Evolutionary conservation across 1,140 invertebrate species (phyloP), one percentile per base, ranked within the genome.

Genomic region (Battus philenor): DNA sequence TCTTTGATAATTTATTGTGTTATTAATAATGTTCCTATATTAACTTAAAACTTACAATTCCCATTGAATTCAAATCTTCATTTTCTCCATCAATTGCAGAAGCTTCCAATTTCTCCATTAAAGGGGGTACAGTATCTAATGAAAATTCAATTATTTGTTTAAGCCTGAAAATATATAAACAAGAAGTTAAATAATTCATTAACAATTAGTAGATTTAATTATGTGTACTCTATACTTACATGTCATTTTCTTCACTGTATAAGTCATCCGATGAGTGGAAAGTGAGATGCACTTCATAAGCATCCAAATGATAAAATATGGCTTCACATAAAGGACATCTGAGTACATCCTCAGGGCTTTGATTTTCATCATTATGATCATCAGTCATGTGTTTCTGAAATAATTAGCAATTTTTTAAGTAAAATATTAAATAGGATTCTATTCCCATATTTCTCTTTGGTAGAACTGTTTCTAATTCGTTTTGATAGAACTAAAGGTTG

Each of bases 291-390:
- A 87, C 78, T 43, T 90, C 88, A 66, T 91, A 92, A 1, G 90
- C 90, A 70, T 87, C 89, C 60, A 91, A 87, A 57, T 88, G 90
- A 52, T 89, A 91, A 61, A 92, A 92, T 9, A 91, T 66, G 32
- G 90, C 90, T 50, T 90, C 88, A 59, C 91, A 92, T 2, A 89
- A 86, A 9, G 89, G 91, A 64, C 91, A 92, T 46, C 89, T 88
- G 5, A 90, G 78, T 12, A 90, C 72, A 54, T 90, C 87, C 24
- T 84, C 76, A 5, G 90, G 90, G 31, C 56, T 88, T 74, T 72
- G 88, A 64, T 80, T 90, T 57, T 88, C 86, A 73, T 88, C 70
- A 34, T 70, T 69, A 53, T 91, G 91, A 50, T 89, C 87, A 50
- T 88, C 86, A 50, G 83, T 81, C 47, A 91, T 80, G 67, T 92